A percentile compares a stretch with the other conserved stretches of the same genome.
phyloP scores from a whole-genome alignment of 2,797 vertebrate genomes.

The Pipistrellus nathusii region DNA sequence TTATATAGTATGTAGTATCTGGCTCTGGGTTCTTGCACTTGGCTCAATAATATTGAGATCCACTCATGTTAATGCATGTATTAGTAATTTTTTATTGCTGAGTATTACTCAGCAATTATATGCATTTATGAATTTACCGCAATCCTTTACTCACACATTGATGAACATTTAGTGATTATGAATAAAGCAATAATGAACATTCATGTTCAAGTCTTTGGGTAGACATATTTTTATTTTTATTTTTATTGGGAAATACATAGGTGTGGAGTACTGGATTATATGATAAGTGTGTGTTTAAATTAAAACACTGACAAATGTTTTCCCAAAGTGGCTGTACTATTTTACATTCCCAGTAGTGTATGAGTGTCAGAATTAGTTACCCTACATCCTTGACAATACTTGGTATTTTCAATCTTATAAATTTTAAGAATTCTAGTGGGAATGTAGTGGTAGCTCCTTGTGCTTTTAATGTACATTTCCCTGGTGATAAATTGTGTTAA shows the following conservation, averaged over 20 bases:
- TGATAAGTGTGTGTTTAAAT: background rate
- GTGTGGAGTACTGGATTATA: background rate
- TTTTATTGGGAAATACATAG: slow-evolving; percentile 26
- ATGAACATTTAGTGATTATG: background rate
- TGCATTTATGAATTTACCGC: background rate
- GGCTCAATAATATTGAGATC: background rate
- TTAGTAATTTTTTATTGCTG: background rate
- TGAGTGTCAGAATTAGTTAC: background rate
- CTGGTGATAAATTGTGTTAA: background rate
- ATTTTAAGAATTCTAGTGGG: background rate
- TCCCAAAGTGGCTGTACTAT: background rate
- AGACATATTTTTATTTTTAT: slow-evolving; percentile 34
- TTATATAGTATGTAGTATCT: background rate
- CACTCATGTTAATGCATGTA: background rate
- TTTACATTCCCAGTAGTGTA: background rate
- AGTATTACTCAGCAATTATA: background rate
- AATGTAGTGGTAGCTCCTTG: background rate
- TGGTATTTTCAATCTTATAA: background rate
- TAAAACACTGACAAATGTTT: background rate
- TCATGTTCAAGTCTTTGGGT: background rate
- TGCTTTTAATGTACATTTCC: background rate
- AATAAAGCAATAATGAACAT: background rate
- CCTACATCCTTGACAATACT: background rate
- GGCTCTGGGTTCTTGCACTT: background rate
- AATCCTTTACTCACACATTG: background rate